A percentile compares a stretch with the other conserved stretches of the same genome.
Conservation (phyloP, 2,888 invertebrate genomes). For the Melinopterus prodromus region DNA sequence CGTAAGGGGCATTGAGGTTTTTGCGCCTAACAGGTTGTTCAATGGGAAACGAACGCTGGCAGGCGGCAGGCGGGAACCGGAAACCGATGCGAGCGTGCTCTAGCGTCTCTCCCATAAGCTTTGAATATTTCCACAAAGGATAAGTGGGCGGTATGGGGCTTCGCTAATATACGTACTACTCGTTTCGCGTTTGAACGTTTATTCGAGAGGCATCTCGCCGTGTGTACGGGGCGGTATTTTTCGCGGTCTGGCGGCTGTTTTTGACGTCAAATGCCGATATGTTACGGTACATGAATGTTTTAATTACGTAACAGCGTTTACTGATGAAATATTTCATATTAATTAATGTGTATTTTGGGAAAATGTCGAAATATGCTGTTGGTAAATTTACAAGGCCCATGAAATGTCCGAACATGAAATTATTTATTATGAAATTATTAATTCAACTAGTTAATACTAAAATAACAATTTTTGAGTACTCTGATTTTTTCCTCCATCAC, state of each 20-base stretch:
- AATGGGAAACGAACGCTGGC: neutral
- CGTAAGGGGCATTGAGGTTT: neutral
- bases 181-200: neutral
- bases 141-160: neutral
- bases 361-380: too few species aligned
- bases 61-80: neutral
- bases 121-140: neutral
- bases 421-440: too few species aligned
- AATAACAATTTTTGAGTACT: too few species aligned
- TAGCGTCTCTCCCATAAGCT: neutral
- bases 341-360: too few species aligned
- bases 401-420: too few species aligned
- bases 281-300: neutral
- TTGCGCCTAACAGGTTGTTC: neutral
- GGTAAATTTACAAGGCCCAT: too few species aligned
- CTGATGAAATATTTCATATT: too few species aligned
- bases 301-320: neutral
- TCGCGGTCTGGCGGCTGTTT: neutral
- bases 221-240: neutral
- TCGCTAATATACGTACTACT: slow-evolving; percentile 4
- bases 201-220: neutral
- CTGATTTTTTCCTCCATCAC: too few species aligned
- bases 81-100: neutral
- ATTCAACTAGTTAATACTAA: too few species aligned
- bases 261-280: neutral